Conservation (phyloP, 2,797 vertebrate genomes). For the Liparis tanakae region DNA sequence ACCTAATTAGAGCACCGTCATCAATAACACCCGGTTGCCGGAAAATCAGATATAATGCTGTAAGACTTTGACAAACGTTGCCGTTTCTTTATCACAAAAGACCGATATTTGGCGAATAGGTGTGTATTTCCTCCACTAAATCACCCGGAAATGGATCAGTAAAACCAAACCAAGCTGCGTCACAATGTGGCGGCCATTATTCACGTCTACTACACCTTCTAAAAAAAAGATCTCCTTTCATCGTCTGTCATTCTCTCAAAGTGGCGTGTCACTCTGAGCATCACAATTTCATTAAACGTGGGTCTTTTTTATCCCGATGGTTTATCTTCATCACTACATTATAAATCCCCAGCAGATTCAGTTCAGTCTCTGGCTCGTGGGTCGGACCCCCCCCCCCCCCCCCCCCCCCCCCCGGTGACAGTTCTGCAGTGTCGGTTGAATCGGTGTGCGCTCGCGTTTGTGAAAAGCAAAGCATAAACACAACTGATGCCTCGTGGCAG, state of each 20-base stretch:
- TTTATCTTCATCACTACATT: not conserved
- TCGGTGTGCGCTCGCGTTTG: slow-evolving; percentile 1
- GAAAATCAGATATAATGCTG: not conserved
- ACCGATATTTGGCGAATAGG: not conserved
- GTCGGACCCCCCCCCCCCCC: too few relatives aligned
- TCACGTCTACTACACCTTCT: not conserved
- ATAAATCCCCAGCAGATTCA: not conserved
- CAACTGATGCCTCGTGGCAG: slow-evolving; percentile 15
- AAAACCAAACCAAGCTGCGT: not conserved
- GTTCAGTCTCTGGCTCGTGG: not conserved
- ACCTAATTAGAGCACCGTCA: not conserved
- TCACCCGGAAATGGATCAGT: not conserved
- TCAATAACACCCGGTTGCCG: not conserved
- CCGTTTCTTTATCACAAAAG: not conserved
- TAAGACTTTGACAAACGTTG: not conserved
- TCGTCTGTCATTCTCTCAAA: not conserved
- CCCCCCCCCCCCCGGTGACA: too few relatives aligned
- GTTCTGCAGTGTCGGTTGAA: slow-evolving; percentile 24
- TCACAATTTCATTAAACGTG: not conserved
- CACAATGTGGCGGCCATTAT: not conserved
- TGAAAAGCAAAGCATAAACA: slow-evolving; percentile 37
- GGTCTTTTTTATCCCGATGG: not conserved
- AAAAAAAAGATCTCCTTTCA: not conserved
- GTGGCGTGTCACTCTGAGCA: not conserved
- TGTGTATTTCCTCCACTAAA: not conserved